Conservation (phyloP, 2,888 invertebrate genomes). For the Archips xylosteana region DNA sequence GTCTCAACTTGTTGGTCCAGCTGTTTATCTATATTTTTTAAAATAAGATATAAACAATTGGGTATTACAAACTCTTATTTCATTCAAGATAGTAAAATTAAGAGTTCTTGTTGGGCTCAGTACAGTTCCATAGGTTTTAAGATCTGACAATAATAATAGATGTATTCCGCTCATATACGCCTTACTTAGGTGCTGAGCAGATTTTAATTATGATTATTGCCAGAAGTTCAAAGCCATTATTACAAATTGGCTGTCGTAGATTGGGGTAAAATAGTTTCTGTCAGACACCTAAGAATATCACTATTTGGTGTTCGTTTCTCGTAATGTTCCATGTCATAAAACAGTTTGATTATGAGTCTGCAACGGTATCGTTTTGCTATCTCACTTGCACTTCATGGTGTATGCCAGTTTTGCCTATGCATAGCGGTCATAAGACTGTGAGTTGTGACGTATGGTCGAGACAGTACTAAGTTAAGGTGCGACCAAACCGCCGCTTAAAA, state of each 20-base stretch:
- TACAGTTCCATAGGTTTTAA: neutral
- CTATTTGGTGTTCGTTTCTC: neutral
- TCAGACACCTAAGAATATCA: neutral
- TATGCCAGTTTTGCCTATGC: neutral
- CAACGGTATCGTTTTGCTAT: neutral
- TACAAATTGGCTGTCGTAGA: neutral
- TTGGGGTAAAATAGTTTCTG: neutral
- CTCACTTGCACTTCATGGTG: conserved; percentile 1
- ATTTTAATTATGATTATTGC: neutral
- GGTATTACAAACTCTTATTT: neutral
- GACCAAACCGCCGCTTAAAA: no score
- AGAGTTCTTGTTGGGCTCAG: neutral
- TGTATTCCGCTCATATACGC: conserved; percentile 8
- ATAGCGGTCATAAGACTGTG: no score
- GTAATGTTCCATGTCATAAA: neutral
- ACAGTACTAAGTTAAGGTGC: no score
- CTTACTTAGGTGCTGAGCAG: conserved; percentile 1
- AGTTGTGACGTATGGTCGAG: neutral
- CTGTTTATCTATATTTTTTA: neutral
- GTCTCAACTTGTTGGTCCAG: neutral
- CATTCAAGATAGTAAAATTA: neutral
- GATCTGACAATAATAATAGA: neutral
- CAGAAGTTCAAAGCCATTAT: neutral
- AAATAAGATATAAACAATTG: neutral
- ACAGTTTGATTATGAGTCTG: neutral